Evolutionary conservation across 2,888 invertebrate genomes (phyloP), one percentile per base, ranked within the genome.

Genomic region (Laspeyria flexula): DNA sequence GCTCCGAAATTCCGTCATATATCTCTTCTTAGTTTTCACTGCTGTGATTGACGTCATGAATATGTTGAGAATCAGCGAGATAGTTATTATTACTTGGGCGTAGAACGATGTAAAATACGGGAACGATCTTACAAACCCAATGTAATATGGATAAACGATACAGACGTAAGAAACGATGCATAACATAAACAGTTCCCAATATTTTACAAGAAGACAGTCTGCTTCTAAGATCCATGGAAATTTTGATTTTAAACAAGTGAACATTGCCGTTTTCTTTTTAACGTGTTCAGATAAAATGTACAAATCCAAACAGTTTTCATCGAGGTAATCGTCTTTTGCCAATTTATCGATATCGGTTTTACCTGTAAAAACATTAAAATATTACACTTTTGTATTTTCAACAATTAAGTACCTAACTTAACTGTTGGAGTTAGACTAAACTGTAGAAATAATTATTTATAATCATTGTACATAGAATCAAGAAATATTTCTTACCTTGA

Each of bases 151-250:
- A 68, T 92, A 93, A 1, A 85, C 60, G 10, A 92, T 53, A 55
- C 89, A 89, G 18, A 93, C 79, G 39, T 86, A 86, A 13, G 87
- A 74, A 18, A 92, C 88, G 15, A 90, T 69, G 4, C 74, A 45
- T 1, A 92, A 77, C 79, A 93, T 91, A 39, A 85, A 85, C 13
- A 85, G 50, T 59, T 93, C 88, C 93, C 93, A 94, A 52, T 86
- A 86, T 71, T 83, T 86, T 4, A 90, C 86, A 1, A 93, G 79
- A 15, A 80, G 74, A 43, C 92, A 90, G 15, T 92, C 80, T 0
- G 85, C 79, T 71, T 91, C 89, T 39, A 93, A 68, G 51, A 93
- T 90, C 91, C 92, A 93, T 4, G 93, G 93, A 38, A 93, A 91
- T 13, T 64, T 80, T 0, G 80, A 66, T 43, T 80, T 77, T 18